phyloP scores from a whole-genome alignment of 30 jellyfish, hydroid and myxozoan species.

The Mastigias papua region DNA sequence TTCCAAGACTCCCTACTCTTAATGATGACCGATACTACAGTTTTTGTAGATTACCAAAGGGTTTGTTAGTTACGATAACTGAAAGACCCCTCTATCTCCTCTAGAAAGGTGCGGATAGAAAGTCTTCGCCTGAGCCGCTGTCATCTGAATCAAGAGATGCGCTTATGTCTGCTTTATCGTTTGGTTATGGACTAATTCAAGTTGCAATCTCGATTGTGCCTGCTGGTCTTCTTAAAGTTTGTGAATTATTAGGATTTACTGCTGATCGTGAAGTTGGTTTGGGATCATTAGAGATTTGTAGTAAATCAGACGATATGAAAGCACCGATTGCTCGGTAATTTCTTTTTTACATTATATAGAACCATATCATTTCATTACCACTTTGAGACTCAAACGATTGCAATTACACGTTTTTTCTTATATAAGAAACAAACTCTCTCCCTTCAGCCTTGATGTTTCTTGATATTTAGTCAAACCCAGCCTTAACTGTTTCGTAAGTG shows the following conservation, averaged over 20 bases:
- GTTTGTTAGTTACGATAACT: no score
- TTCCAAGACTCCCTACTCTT: no score
- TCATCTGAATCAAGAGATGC: constrained; percentile 71
- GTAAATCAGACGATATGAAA: constrained; percentile 94
- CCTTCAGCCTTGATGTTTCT: no score
- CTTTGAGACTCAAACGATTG: no score
- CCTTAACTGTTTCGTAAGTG: no score
- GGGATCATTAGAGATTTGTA: constrained; percentile 77
- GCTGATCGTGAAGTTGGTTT: constrained; percentile 92
- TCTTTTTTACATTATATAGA: neutral
- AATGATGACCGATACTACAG: no score
- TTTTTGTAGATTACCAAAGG: no score
- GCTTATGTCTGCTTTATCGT: constrained; percentile 79
- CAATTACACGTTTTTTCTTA: no score
- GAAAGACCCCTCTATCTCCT: neutral
- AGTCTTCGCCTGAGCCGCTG: constrained; percentile 66
- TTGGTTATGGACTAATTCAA: constrained; percentile 98
- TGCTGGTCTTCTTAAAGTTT: constrained; percentile 90
- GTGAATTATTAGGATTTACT: constrained; percentile 95
- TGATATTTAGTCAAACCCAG: no score
- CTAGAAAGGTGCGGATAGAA: constrained; percentile 68
- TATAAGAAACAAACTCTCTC: no score
- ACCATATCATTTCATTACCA: neutral
- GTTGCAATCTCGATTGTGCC: constrained; percentile 98
- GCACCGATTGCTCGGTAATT: constrained; percentile 97